A percentile compares a stretch with the other conserved stretches of the same genome.
Evolutionary conservation across 2,888 invertebrate genomes (phyloP).

Genomic region (Leucozona laternaria): DNA sequence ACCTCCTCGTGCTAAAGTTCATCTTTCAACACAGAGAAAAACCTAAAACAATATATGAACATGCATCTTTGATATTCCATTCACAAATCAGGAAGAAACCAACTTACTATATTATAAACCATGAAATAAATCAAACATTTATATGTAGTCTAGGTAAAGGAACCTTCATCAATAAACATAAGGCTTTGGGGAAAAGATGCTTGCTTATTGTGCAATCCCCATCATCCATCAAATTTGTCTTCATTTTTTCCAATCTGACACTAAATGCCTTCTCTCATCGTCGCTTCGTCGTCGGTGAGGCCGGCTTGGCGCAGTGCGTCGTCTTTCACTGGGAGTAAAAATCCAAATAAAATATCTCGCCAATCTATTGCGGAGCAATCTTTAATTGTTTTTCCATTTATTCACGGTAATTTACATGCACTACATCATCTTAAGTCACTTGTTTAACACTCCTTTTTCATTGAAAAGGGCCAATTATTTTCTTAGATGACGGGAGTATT

Average conservation of each 20-base stretch:
- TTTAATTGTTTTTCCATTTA: conserved; percentile 62
- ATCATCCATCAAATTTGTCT: conserved; percentile 4
- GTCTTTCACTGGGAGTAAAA: not conserved
- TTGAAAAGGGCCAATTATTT: not conserved
- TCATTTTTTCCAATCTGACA: not conserved
- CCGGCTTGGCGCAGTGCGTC: not conserved
- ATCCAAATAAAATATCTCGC: conserved; percentile 3
- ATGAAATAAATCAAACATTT: not conserved
- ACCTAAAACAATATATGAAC: conserved; percentile 11
- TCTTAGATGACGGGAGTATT: too few relatives aligned
- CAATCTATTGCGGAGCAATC: conserved; percentile 61
- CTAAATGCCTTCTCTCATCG: not conserved
- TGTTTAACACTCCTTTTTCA: not conserved
- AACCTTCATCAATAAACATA: conserved; percentile 4
- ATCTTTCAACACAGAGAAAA: not conserved
- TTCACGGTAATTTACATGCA: conserved; percentile 37
- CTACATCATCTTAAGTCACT: not conserved
- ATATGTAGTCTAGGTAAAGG: not conserved
- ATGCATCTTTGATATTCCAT: not conserved
- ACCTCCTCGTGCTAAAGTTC: conserved; percentile 10
- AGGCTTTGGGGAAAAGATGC: not conserved
- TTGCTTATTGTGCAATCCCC: not conserved
- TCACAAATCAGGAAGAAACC: not conserved
- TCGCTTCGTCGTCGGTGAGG: not conserved
- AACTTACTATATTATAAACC: not conserved